Evolutionary conservation across 2,888 invertebrate species (phyloP), one percentile per base, ranked within the genome.

Genomic region (Serripes groenlandicus): DNA sequence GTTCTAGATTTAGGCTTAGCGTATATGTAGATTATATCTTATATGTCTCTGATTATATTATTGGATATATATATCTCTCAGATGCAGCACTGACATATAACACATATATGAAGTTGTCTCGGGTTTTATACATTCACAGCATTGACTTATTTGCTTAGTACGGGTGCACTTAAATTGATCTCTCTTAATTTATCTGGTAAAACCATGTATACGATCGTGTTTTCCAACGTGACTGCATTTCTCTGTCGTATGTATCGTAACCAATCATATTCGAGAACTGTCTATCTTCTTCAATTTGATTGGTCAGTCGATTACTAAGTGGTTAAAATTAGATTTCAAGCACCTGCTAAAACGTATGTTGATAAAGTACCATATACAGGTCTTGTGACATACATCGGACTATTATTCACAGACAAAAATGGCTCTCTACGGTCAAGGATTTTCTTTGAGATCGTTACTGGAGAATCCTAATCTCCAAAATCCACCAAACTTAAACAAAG

Each of bases 391-490:
- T n/a, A n/a, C n/a, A n/a, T n/a, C n/a, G n/a, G n/a, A n/a, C n/a
- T n/a, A n/a, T n/a, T n/a, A n/a, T n/a, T n/a, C n/a, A n/a, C n/a
- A n/a, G n/a, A n/a, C n/a, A n/a, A 42, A 56, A 37, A 74, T 52
- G 62, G 52, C 52, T 32, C 56, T 87, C 15, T 80, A 82, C 49
- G 78, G 83, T 42, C 74, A 74, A 32, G 90, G 91, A 30, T 87
- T 91, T 62, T 91, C 92, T 23, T 82, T 92, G 30, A 92, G 92
- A 75, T 90, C 91, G 21, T 84, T 92, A 11, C 75, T 92, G 11
- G 92, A 92, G 74, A 88, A 92, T 58, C 92, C 92, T 7, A 85
- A 90, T 54, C 81, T 92, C 28, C 90, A 91, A 68, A 89, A 88
- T 75, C 88, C 92, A 66, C 90, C 91, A 1, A 62, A 85, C 30